Evolutionary conservation across 1,140 invertebrate genomes (phyloP).

Genomic region (Drosophila lacteicornis): DNA sequence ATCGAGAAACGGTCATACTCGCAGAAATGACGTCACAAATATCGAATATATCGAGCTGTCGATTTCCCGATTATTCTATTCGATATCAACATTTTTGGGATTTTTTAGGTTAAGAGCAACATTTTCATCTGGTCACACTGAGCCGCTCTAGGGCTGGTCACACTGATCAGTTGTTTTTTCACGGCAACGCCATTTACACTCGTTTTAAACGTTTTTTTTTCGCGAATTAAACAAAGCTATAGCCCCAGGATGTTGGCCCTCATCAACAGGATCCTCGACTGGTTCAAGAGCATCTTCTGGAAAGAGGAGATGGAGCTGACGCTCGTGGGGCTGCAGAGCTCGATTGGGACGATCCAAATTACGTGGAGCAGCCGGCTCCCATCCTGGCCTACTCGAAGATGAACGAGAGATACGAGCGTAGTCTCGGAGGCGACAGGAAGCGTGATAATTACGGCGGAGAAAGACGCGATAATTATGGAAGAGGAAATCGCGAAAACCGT

Average conservation of each 20-base stretch:
- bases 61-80: too few relatives aligned
- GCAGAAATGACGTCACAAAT: too few relatives aligned
- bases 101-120: too few relatives aligned
- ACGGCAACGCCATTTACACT: slow-evolving; percentile 58
- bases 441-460: too few relatives aligned
- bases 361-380: slow-evolving; percentile 12
- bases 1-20: too few relatives aligned
- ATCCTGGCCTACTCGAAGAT: not conserved
- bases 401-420: slow-evolving; percentile 33
- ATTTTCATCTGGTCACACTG: slow-evolving; percentile 16
- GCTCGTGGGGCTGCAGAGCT: slow-evolving; percentile 95
- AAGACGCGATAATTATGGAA: too few relatives aligned
- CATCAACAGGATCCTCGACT: slow-evolving; percentile 99
- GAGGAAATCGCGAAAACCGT: too few relatives aligned
- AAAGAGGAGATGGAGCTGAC: slow-evolving; percentile 99
- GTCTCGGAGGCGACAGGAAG: not conserved
- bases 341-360: slow-evolving; percentile 69
- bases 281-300: slow-evolving; percentile 99
- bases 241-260: slow-evolving; percentile 93
- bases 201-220: slow-evolving; percentile 49
- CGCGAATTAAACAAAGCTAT: slow-evolving; percentile 41
- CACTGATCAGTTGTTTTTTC: slow-evolving; percentile 43
- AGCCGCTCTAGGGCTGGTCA: not conserved
- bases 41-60: too few relatives aligned
- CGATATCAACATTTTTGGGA: too few relatives aligned